Conservation (phyloP, 2,888 invertebrate genomes). For the Tetranychus truncatus region DNA sequence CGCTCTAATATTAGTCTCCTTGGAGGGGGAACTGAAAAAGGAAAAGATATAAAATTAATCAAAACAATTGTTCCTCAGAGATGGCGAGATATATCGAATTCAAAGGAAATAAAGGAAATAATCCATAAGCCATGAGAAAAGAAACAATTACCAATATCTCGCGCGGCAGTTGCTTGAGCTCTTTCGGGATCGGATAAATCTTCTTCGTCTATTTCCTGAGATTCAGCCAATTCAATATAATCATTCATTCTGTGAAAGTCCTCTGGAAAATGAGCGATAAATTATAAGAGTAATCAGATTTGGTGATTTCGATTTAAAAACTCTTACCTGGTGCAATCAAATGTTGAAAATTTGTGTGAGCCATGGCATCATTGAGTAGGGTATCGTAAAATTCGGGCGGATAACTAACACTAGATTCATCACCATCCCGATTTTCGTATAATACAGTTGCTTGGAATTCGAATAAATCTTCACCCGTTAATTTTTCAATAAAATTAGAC, state of each 20-base stretch:
- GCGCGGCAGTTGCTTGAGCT: slow-evolving; percentile 28
- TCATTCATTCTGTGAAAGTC: slow-evolving; percentile 30
- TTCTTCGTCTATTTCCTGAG: slow-evolving; percentile 34
- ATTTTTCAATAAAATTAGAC: slow-evolving; percentile 79
- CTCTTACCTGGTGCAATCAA: slow-evolving; percentile 21
- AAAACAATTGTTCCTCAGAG: not conserved
- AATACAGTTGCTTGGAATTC: slow-evolving; percentile 72
- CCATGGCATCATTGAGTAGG: slow-evolving; percentile 20
- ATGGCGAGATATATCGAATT: too few relatives aligned
- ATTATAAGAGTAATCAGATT: not conserved
- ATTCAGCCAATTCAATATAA: slow-evolving; percentile 33
- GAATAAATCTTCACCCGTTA: slow-evolving; percentile 57
- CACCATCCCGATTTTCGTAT: slow-evolving; percentile 32
- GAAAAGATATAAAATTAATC: too few relatives aligned
- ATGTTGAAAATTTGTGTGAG: slow-evolving; percentile 23
- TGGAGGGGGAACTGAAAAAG: slow-evolving; percentile 51
- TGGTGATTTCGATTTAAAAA: not conserved
- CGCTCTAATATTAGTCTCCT: slow-evolving; percentile 87
- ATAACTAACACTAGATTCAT: slow-evolving; percentile 19
- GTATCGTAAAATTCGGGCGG: slow-evolving; percentile 25
- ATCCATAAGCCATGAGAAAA: too few relatives aligned
- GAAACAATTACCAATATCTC: slow-evolving; percentile 30
- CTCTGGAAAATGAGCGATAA: slow-evolving; percentile 20
- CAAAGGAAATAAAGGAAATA: too few relatives aligned
- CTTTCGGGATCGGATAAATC: slow-evolving; percentile 28